Base-by-base conservation (phyloP, 2,113 vertebrate species). In the Malurus elegans region DNA sequence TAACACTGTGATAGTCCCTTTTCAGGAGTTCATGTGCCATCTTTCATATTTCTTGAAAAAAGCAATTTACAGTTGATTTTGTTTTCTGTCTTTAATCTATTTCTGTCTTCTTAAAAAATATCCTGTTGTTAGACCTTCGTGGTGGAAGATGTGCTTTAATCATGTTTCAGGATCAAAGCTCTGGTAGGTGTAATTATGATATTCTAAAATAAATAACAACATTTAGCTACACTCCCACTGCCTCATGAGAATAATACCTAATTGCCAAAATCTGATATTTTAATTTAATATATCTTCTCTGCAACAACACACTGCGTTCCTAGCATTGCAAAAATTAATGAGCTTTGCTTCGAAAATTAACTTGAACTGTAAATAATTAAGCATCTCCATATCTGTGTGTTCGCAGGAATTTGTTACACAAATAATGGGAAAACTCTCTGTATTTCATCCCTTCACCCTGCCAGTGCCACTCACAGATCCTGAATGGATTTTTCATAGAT, bases 201-300 rank as follows among this genome's bases (percentile, higher is more conserved):
- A 72, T 75, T 85, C n/a, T n/a, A 66, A 87, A 91, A 67, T 76
- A 93, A 96, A 96, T 91, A 93, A 89, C 50, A 88, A 89, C 72
- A 88, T 90, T 93, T 92, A 81, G 62, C 86, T 95, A 85, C 36
- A 66, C 50, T 85, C 82, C 66, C 38, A 45, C 66, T 95, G 38
- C 60, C 90, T 96, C 82, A 47, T 36, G 28, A 86, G 73, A 92
- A 79, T 91, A 76, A 86, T n/a, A 88, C 34, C 40, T 87, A 87
- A 95, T 95, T 95, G 86, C 24, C 15, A 75, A 95, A 92, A 92
- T 91, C 34, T 85, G 73, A 74, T 91, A 65, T 90, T 93, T 93
- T 86, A 78, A 94, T 85, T 86, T 85, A 69, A 62, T 62, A 75
- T 92, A 75, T 92, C 60, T 86, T 92, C 25, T 8, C 47, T 66